These are phyloP conservation scores for Elgonia sp. DNA, from an alignment of 2,888 invertebrate species.

Conservation along the genomic window DNA sequence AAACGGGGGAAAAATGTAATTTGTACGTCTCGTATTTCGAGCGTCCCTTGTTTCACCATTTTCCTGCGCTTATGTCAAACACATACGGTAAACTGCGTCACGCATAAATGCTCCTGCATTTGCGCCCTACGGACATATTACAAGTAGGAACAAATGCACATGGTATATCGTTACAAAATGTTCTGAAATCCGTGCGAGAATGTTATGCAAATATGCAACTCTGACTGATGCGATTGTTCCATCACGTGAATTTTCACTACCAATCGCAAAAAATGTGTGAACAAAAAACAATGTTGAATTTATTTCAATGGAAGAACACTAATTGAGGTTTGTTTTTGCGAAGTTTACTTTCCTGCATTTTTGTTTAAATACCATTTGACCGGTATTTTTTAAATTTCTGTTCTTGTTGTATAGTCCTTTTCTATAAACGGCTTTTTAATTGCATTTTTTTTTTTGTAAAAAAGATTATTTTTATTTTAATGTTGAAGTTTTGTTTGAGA, in stretches of 20 bases:
- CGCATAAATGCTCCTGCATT: slow-evolving; percentile 62
- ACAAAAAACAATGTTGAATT: slow-evolving; percentile 18
- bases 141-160: slow-evolving; percentile 52
- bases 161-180: slow-evolving; percentile 52
- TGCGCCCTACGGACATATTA: slow-evolving; percentile 51
- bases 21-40: slow-evolving; percentile 52
- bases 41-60: slow-evolving; percentile 59
- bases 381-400: background rate
- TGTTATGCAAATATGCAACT: slow-evolving; percentile 53
- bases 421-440: too few species aligned
- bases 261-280: slow-evolving; percentile 24
- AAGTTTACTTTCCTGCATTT: background rate
- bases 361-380: background rate
- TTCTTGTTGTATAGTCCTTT: background rate
- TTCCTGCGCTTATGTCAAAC: slow-evolving; percentile 66
- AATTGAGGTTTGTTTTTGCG: background rate
- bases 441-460: too few species aligned
- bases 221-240: slow-evolving; percentile 30
- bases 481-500: too few species aligned
- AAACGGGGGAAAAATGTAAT: slow-evolving; percentile 52
- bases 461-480: too few species aligned
- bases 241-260: slow-evolving; percentile 29
- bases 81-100: slow-evolving; percentile 67
- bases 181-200: slow-evolving; percentile 49
- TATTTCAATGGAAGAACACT: slow-evolving; percentile 12